Conservation (phyloP, 2,888 invertebrate species). For the Cryptosula pallasiana region DNA sequence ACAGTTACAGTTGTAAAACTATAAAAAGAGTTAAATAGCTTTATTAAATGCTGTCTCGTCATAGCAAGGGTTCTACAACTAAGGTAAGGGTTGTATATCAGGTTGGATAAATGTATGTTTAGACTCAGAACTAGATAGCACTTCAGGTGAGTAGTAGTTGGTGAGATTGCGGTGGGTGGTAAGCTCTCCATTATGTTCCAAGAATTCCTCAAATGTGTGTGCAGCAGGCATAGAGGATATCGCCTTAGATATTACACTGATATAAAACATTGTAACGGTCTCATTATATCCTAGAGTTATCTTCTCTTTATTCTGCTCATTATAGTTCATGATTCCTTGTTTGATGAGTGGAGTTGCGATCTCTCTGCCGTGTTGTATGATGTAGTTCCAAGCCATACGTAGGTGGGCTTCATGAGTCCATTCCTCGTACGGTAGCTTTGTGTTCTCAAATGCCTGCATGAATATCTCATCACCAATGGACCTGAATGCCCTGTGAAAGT, state of each 20-base stretch:
- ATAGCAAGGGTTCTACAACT: not conserved
- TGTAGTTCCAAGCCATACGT: slow-evolving; percentile 51
- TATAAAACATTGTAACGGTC: slow-evolving; percentile 49
- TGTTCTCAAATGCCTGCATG: slow-evolving; percentile 48
- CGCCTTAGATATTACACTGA: slow-evolving; percentile 41
- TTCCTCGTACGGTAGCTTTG: slow-evolving; percentile 46
- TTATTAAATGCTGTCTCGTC: no score
- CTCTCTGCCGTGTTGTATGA: slow-evolving; percentile 41
- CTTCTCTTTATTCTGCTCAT: slow-evolving; percentile 43
- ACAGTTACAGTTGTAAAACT: no score
- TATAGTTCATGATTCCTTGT: slow-evolving; percentile 44
- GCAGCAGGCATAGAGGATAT: slow-evolving; percentile 29
- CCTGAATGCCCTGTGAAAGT: slow-evolving; percentile 43
- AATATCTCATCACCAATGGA: slow-evolving; percentile 49
- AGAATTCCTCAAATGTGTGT: slow-evolving; percentile 41
- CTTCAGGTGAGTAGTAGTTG: slow-evolving; percentile 38
- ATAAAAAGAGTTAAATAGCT: no score
- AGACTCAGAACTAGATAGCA: slow-evolving; percentile 34
- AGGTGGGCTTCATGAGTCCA: slow-evolving; percentile 51
- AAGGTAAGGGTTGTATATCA: slow-evolving; percentile 12
- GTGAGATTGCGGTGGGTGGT: slow-evolving; percentile 35
- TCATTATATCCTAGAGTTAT: slow-evolving; percentile 44
- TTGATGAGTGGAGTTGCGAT: slow-evolving; percentile 43
- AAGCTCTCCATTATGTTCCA: slow-evolving; percentile 36
- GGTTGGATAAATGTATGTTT: slow-evolving; percentile 27